phyloP scores from a whole-genome alignment of 2,113 vertebrate species.

The Paralichthys olivaceus region DNA sequence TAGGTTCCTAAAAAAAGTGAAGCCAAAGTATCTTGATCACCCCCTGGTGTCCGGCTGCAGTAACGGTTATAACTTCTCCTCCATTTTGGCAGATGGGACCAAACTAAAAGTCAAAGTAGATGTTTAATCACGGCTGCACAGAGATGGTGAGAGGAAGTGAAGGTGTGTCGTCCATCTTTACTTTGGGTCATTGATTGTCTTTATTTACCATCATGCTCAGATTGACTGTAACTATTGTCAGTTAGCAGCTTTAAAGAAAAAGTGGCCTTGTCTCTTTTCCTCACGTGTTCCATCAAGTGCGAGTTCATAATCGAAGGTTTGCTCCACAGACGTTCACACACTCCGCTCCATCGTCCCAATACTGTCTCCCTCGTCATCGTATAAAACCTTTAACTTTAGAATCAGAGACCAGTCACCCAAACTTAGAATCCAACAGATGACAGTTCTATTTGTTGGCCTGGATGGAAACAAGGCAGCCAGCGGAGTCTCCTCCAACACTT shows the following conservation, averaged over 20 bases:
- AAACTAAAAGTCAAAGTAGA: no score
- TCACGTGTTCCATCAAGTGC: not conserved
- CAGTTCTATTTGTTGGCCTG: not conserved
- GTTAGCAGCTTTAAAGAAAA: slow-evolving; percentile 23
- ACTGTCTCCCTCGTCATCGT: not conserved
- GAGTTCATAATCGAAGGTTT: not conserved
- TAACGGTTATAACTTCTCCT: not conserved
- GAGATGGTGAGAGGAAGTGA: no score
- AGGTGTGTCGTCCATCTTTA: not conserved
- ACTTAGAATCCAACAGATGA: not conserved
- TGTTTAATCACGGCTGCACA: no score
- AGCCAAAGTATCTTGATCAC: no score
- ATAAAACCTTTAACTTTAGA: slow-evolving; percentile 34
- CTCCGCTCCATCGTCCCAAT: not conserved
- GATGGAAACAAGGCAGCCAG: no score
- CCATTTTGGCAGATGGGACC: no score
- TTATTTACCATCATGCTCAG: no score
- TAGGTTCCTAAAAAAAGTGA: no score
- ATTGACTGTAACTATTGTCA: not conserved
- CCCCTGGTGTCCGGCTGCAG: no score
- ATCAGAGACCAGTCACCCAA: not conserved
- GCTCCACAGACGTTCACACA: not conserved
- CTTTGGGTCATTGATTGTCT: not conserved
- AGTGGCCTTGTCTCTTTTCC: slow-evolving; percentile 1
- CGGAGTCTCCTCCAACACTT: no score